phyloP scores from a whole-genome alignment of 2,888 invertebrate genomes.

The Ganaspis brasiliensis region DNA sequence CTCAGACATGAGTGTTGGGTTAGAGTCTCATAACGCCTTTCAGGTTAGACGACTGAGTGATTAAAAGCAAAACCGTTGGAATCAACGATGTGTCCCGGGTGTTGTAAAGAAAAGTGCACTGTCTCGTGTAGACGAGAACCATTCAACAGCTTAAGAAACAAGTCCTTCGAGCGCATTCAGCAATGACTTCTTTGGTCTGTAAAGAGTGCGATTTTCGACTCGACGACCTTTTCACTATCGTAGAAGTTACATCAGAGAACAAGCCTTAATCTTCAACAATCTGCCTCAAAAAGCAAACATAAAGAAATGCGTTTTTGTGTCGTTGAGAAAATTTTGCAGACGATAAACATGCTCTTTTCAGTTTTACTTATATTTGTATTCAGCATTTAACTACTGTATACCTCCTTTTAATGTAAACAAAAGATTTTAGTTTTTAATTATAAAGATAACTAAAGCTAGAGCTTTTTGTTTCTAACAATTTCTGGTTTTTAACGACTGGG shows the following conservation, averaged over 20 bases:
- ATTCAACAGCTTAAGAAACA: conserved; percentile 31
- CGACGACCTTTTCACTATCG: conserved; percentile 63
- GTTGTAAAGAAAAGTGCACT: conserved; percentile 58
- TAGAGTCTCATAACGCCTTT: conserved; percentile 57
- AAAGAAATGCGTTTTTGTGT: background rate
- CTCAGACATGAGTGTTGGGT: conserved; percentile 64
- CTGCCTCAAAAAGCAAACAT: conserved; percentile 40
- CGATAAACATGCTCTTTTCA: conserved; percentile 34
- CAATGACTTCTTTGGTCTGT: conserved; percentile 63
- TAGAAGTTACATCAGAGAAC: conserved; percentile 32
- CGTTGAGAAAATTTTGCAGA: background rate
- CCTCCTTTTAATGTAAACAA: too few species aligned
- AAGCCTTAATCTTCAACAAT: background rate
- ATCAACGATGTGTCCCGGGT: conserved; percentile 62
- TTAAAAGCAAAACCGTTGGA: conserved; percentile 61
- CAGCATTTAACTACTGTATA: too few species aligned
- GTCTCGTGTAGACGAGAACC: conserved; percentile 45
- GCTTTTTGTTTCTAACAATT: too few species aligned
- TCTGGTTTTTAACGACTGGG: too few species aligned
- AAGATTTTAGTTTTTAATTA: too few species aligned
- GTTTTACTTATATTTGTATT: background rate
- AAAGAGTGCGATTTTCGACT: conserved; percentile 71
- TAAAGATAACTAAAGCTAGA: too few species aligned
- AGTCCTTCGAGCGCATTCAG: conserved; percentile 57
- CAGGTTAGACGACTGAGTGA: conserved; percentile 60